Percentiles rank a stretch among this genome's conserved stretches.
Conservation (phyloP, 2,113 vertebrate species). For the Capreolus pygargus region DNA sequence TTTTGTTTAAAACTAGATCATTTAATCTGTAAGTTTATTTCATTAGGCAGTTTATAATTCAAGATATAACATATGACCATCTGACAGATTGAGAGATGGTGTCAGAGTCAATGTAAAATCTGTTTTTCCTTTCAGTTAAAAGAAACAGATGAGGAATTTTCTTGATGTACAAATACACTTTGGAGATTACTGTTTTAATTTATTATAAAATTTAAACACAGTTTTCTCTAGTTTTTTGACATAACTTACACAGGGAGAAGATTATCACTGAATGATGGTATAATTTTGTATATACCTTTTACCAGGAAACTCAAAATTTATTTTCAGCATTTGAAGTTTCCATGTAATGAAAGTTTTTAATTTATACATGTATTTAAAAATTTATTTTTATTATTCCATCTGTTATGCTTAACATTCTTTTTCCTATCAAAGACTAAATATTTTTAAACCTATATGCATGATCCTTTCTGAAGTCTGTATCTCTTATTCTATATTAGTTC, state of each 20-base stretch:
- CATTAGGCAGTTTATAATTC: not conserved
- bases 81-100: not conserved
- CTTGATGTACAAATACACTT: not conserved
- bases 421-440: constrained; percentile 28
- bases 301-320: constrained; percentile 30
- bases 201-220: not conserved
- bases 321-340: constrained; percentile 12
- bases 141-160: not conserved
- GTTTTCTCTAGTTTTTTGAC: not conserved
- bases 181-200: not conserved
- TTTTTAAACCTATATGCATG: constrained; percentile 77
- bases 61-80: not conserved
- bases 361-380: not conserved
- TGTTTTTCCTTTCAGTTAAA: not conserved
- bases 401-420: not conserved
- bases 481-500: constrained; percentile 52
- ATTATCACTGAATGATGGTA: not conserved
- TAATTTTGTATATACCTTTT: not conserved
- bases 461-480: constrained; percentile 76
- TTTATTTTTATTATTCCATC: not conserved
- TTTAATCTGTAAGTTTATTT: constrained; percentile 19
- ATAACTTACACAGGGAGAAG: not conserved
- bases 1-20: not conserved
- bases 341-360: not conserved
- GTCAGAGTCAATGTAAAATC: not conserved